phyloP scores from a whole-genome alignment of 2,113 vertebrate species.

The Sula dactylatra region DNA sequence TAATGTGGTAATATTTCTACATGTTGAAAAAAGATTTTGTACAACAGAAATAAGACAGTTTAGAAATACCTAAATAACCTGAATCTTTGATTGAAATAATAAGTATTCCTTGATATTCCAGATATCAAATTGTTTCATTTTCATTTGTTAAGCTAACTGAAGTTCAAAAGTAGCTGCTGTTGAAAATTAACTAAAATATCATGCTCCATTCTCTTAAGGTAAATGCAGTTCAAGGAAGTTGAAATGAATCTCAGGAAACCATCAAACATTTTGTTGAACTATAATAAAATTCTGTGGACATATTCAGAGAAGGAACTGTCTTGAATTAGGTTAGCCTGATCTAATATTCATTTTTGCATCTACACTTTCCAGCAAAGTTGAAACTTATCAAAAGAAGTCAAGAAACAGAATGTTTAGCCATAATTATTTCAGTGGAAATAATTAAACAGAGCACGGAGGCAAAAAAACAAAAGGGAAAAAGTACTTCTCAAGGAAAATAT shows the following conservation, averaged over 20 bases:
- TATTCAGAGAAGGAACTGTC: neutral
- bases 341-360: neutral
- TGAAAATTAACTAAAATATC: neutral
- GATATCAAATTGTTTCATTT: neutral
- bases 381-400: neutral
- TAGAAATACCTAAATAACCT: neutral
- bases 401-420: neutral
- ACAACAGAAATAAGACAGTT: neutral
- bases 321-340: neutral
- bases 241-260: neutral
- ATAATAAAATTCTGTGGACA: neutral
- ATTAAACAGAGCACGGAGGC: neutral
- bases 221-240: neutral
- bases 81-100: neutral
- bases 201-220: neutral
- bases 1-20: neutral
- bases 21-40: neutral
- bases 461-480: neutral
- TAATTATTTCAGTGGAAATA: neutral
- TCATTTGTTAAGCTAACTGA: neutral
- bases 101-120: neutral
- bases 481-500: neutral
- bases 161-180: neutral
- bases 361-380: neutral
- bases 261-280: neutral